A percentile compares a stretch with the other conserved stretches of the same genome.
These are phyloP conservation scores for Apostichopus japonicus DNA, from an alignment of 35 echinoderm and acorn worm species.

Conservation along the genomic window DNA sequence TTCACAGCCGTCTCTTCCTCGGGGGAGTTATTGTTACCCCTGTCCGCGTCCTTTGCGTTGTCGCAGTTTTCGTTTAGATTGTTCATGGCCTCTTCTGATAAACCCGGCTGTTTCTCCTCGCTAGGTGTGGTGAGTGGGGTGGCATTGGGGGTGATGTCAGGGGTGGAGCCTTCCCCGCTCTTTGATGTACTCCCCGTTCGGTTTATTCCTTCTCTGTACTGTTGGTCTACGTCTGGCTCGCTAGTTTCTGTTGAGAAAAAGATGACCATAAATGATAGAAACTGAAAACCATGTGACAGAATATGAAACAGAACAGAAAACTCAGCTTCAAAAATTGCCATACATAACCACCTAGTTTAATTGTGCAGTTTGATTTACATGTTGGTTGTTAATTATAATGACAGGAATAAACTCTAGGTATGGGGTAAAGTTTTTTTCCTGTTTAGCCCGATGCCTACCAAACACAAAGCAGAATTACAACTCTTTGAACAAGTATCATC, in stretches of 20 bases:
- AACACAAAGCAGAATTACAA: too few species aligned
- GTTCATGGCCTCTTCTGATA: conserved; percentile 40
- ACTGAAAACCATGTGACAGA: not conserved
- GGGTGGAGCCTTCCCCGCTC: conserved; percentile 21
- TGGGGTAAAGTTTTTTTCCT: too few species aligned
- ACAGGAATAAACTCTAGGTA: too few species aligned
- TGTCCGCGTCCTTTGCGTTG: conserved; percentile 3
- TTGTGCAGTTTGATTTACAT: too few species aligned
- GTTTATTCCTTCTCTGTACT: conserved; percentile 28
- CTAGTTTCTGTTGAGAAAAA: conserved; percentile 26
- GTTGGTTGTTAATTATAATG: too few species aligned
- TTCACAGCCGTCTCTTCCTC: conserved; percentile 41
- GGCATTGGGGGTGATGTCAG: not conserved
- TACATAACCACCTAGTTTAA: too few species aligned
- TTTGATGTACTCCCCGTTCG: conserved; percentile 20
- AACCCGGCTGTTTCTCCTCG: conserved; percentile 13
- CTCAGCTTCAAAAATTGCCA: too few species aligned
- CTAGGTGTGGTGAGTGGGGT: conserved; percentile 35
- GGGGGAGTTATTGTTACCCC: conserved; percentile 50
- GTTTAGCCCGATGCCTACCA: too few species aligned
- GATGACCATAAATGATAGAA: not conserved
- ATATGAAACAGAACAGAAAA: not conserved
- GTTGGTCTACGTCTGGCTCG: conserved; percentile 16
- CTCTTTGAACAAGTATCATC: too few species aligned
- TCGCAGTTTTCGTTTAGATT: conserved; percentile 65